Evolutionary conservation across 2,888 invertebrate genomes (phyloP), one percentile per base, ranked within the genome.

Genomic region (Pyrochroa serraticornis): DNA sequence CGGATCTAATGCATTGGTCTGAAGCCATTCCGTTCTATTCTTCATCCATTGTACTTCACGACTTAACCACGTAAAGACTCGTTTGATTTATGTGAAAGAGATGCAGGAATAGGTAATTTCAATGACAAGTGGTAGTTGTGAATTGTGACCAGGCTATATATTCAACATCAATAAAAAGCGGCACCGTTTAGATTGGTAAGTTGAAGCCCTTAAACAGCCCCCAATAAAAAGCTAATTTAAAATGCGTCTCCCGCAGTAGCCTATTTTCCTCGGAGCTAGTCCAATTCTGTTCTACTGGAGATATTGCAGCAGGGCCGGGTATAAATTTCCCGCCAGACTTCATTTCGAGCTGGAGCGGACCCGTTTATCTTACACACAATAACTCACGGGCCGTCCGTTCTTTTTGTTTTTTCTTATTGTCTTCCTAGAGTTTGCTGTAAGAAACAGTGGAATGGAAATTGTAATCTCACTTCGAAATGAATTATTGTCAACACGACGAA

Each of bases 311-410:
- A 68, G 75, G 76, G 74, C 75, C 71, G 73, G 68, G 73, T 75
- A 79, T 79, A 79, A 79, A 79, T 79, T 79, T 78, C 84, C 80
- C 79, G 79, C 83, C 79, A 80, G 85, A 86, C 86, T 86, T 86
- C 86, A 86, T 86, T 86, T 86, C 85, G 86, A 84, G 83, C 83
- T 82, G 82, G 84, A 84, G 85, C 83, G 83, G 83, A 82, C 85
- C 84, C 86, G 85, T 86, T 86, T 86, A 86, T 86, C 85, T 86
- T 86, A 82, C 84, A 83, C 81, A 83, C 83, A 85, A 86, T 86
- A 85, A 86, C 82, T 86, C 85, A 79, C 78, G 67, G 69, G 74
- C 74, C 77, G 78, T 78, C 79, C 77, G 73, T 75, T 72, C 75
- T 77, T 77, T 76, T 71, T 75, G 73, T 74, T 71, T 68, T 77